A percentile compares a stretch with the other conserved stretches of the same genome.
Conservation (phyloP, 2,888 invertebrate species). For the Xylophagus ater region DNA sequence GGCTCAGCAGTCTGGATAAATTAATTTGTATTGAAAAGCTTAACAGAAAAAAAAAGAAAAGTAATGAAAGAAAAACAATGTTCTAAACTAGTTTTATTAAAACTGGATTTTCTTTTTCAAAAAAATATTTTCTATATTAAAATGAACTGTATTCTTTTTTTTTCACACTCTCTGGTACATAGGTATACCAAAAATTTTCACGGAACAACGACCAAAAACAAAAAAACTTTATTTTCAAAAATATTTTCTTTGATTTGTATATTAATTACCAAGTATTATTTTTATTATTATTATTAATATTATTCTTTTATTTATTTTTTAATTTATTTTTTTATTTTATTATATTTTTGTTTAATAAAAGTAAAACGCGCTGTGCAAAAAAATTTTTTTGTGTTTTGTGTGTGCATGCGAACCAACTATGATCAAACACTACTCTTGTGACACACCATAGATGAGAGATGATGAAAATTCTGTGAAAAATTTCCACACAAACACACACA, state of each 20-base stretch:
- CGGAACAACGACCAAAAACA: conserved; percentile 13
- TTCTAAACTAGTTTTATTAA: no score
- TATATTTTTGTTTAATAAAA: conserved; percentile 16
- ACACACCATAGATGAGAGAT: conserved; percentile 23
- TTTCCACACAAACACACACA: no score
- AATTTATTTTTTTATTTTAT: conserved; percentile 8
- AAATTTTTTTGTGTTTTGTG: conserved; percentile 35
- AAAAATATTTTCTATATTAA: no score
- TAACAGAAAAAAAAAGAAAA: no score
- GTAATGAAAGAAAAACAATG: no score
- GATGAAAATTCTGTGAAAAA: conserved; percentile 21
- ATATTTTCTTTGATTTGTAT: no score
- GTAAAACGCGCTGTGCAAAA: conserved; percentile 35
- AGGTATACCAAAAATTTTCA: conserved; percentile 11
- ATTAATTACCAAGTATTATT: conserved; percentile 1
- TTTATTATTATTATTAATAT: not conserved
- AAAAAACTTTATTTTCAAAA: conserved; percentile 5
- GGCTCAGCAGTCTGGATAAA: no score
- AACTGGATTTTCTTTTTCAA: no score
- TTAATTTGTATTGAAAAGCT: no score
- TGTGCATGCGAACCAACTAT: conserved; percentile 39
- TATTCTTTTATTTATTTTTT: conserved; percentile 4
- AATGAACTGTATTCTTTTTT: no score
- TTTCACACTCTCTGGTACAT: no score
- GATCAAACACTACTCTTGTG: conserved; percentile 25